Percentiles rank a stretch among this genome's conserved stretches.
Conservation (phyloP, 53 echinoderm and acorn worm genomes). For the Patiria pectinifera region DNA sequence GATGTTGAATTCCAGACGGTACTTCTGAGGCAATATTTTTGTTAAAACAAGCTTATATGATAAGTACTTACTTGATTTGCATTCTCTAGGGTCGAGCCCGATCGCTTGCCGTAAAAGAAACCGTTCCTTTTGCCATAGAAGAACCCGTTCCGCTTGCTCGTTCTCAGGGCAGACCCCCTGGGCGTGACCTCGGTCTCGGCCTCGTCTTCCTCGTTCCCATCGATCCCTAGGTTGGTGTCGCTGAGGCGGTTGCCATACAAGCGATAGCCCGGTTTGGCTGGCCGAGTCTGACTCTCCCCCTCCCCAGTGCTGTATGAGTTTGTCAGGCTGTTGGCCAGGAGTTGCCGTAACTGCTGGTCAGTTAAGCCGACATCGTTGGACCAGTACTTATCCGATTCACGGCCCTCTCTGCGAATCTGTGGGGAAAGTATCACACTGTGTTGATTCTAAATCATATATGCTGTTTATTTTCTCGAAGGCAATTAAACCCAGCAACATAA, state of each 20-base stretch:
- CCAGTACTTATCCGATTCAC: conserved; percentile 47
- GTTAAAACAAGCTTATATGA: background rate
- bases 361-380: conserved; percentile 34
- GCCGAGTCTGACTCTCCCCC: background rate
- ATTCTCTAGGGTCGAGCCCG: conserved; percentile 34
- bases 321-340: conserved; percentile 34
- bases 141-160: conserved; percentile 77
- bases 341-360: conserved; percentile 43
- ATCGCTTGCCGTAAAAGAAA: conserved; percentile 84
- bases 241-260: conserved; percentile 1
- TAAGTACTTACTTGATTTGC: conserved; percentile 30
- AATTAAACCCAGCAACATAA: no score
- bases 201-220: conserved; percentile 2
- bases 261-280: background rate
- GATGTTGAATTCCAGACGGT: background rate
- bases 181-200: background rate
- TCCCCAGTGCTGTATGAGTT: conserved; percentile 7
- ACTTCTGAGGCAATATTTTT: background rate
- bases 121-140: conserved; percentile 87
- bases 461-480: background rate
- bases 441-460: background rate
- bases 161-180: conserved; percentile 27
- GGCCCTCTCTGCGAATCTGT: conserved; percentile 35
- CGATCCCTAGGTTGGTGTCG: background rate
- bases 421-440: background rate